Evolutionary conservation across 2,797 vertebrate species (phyloP).

Genomic region (Lateolabrax maculatus): DNA sequence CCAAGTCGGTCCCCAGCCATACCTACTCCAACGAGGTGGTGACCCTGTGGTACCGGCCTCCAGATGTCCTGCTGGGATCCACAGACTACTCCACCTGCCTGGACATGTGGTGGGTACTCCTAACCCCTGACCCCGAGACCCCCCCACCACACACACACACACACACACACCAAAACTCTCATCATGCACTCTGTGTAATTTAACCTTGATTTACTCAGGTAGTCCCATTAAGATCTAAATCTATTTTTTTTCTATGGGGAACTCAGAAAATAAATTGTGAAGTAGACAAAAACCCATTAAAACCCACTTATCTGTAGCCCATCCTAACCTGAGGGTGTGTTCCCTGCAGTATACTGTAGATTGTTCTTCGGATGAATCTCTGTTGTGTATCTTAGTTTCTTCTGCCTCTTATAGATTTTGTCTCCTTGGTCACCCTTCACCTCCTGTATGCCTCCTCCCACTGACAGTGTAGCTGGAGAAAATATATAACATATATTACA

Average conservation of each 20-base stretch:
- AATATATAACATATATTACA: neutral
- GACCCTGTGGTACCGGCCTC: conserved; percentile 97
- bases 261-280: conserved; percentile 7
- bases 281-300: conserved; percentile 45
- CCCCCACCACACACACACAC: too few species aligned
- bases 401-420: neutral
- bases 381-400: neutral
- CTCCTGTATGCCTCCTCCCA: neutral
- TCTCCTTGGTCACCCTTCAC: neutral
- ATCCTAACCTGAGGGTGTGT: conserved; percentile 21
- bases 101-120: conserved; percentile 94
- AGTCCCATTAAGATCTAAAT: conserved; percentile 13
- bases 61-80: conserved; percentile 96
- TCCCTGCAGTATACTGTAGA: conserved; percentile 19
- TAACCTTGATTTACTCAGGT: conserved; percentile 11
- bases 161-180: too few species aligned
- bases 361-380: conserved; percentile 6
- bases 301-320: conserved; percentile 14
- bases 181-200: conserved; percentile 2
- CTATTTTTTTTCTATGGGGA: neutral
- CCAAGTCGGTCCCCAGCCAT: conserved; percentile 97
- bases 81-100: conserved; percentile 99
- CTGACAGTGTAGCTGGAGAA: neutral
- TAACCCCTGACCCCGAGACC: conserved; percentile 12
- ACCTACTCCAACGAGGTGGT: conserved; percentile 99